phyloP scores from a whole-genome alignment of 2,797 vertebrate species.

The Austrolebias charrua region DNA sequence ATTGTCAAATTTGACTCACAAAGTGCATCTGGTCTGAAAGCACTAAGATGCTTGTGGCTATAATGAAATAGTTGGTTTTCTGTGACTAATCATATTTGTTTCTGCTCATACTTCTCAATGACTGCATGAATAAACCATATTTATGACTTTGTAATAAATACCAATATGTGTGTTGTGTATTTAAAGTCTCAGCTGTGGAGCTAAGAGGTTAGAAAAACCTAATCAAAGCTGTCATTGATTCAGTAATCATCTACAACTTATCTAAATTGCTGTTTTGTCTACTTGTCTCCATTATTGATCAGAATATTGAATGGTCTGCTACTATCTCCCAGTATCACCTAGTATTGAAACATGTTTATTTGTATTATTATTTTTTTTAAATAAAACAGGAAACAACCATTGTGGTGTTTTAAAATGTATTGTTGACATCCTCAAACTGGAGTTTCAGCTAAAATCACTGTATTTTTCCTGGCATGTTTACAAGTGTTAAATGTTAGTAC shows the following conservation, averaged over 20 bases:
- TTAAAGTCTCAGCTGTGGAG: neutral
- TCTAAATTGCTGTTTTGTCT: slow-evolving; percentile 49
- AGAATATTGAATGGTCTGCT: slow-evolving; percentile 25
- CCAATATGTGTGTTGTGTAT: neutral
- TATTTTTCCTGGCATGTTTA: neutral
- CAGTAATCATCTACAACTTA: slow-evolving; percentile 40
- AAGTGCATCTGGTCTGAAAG: neutral
- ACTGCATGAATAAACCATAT: neutral
- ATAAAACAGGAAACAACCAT: neutral
- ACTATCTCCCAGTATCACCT: slow-evolving; percentile 19
- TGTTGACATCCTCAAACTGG: neutral
- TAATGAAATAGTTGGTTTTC: neutral
- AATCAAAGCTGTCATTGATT: slow-evolving; percentile 21
- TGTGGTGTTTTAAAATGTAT: too few species aligned
- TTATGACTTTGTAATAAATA: slow-evolving; percentile 6
- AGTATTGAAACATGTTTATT: slow-evolving; percentile 6
- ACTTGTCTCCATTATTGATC: slow-evolving; percentile 34
- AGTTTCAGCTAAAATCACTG: too few species aligned
- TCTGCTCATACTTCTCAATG: neutral
- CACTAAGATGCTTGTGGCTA: neutral
- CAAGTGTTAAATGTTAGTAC: neutral
- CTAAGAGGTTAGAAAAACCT: slow-evolving; percentile 8
- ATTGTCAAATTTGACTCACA: neutral
- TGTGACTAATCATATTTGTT: neutral
- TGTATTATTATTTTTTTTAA: too few species aligned